Evolutionary conservation across 1,140 invertebrate species (phyloP).

Genomic region (Lucilia sericata): DNA sequence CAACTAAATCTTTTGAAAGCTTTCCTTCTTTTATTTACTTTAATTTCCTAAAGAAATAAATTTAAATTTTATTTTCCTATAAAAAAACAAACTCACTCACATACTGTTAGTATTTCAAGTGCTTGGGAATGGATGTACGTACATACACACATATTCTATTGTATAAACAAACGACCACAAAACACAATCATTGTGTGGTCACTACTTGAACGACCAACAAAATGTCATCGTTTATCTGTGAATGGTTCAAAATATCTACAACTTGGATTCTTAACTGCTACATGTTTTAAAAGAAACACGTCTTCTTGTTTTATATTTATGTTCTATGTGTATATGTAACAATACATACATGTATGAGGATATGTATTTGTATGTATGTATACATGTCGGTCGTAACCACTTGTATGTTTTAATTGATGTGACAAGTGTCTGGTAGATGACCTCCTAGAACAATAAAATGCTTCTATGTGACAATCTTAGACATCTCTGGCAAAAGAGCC

Average conservation of each 20-base stretch:
- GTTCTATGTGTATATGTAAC: background rate
- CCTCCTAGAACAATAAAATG: constrained; percentile 41
- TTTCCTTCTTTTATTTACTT: background rate
- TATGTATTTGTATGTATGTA: background rate
- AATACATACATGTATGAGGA: too few relatives aligned
- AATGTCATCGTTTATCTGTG: constrained; percentile 40
- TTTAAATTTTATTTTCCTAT: background rate
- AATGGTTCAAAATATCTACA: constrained; percentile 26
- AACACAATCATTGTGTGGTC: constrained; percentile 38
- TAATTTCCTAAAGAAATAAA: background rate
- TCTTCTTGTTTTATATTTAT: background rate
- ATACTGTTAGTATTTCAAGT: background rate
- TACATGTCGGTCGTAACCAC: constrained; percentile 20
- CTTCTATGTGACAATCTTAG: constrained; percentile 28
- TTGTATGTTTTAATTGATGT: constrained; percentile 43
- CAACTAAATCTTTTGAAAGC: too few relatives aligned
- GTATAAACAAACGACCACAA: constrained; percentile 13
- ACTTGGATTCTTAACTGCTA: background rate
- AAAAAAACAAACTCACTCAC: background rate
- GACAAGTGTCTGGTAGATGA: constrained; percentile 44
- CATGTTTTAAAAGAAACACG: background rate
- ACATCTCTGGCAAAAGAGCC: background rate
- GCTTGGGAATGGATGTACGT: background rate
- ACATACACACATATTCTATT: background rate
- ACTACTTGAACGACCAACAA: constrained; percentile 37